Evolutionary conservation across 2,113 vertebrate genomes (phyloP), one percentile per base, ranked within the genome.

Genomic region (Indicator indicator): DNA sequence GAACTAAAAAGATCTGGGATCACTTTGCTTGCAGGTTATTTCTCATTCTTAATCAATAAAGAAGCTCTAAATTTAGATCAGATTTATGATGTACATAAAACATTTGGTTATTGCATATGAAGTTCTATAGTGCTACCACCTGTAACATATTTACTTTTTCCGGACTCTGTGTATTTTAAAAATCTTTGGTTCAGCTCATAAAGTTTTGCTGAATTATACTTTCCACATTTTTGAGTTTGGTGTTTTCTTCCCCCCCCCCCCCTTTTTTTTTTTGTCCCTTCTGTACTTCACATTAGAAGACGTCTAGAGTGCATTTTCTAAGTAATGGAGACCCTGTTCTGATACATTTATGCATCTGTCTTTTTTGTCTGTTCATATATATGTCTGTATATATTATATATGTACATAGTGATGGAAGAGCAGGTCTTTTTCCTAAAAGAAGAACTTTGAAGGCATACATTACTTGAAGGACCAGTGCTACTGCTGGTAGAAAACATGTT

Each of bases 131-230:
- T 2, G 11, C 50, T 94, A 94, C 93, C 95, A 97, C 95, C 95
- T 97, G 95, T 95, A 95, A 96, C 88, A 27, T 93, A 96, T 96
- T 97, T 95, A n/a, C 90, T 95, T 97, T 87, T 96, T 96, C 97
- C 86, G 83, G 91, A 89, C 94, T 89, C 88, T 93, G 74, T 89
- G 68, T 76, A 89, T 95, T 96, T 97, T 93, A 86, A 93, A 96
- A 93, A 94, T 74, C 80, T 90, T 95, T 81, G 32, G 36, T 93
- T 93, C 64, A 93, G 38, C 72, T 95, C 93, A 90, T 96, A 96
- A 97, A 95, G 85, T 78, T 93, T 83, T 91, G 44, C 75, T 78
- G 76, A 92, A 95, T 86, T 92, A 89, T 68, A 80, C 88, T 86
- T 90, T 95, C 86, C 33, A 81, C 56, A 44, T 52, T 52, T 52